Conservation (phyloP, 2,888 invertebrate genomes). For the Limnephilus marmoratus region DNA sequence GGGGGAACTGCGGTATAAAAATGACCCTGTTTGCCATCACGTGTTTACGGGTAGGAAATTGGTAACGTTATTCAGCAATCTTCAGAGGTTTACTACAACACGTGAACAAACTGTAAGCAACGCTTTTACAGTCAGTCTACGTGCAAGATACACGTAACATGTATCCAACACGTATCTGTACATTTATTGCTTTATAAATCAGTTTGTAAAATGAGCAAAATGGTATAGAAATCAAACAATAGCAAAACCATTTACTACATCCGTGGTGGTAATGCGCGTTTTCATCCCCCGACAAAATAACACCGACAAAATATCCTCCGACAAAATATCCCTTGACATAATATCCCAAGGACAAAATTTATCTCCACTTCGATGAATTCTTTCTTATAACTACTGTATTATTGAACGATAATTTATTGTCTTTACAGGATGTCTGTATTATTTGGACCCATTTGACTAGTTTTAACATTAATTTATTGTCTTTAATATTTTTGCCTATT, state of each 20-base stretch:
- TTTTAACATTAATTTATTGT: no score
- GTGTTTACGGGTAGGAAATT: slow-evolving; percentile 32
- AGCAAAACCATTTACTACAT: neutral
- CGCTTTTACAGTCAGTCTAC: neutral
- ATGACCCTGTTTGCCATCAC: slow-evolving; percentile 16
- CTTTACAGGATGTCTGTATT: no score
- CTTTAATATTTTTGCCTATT: no score
- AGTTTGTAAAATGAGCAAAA: neutral
- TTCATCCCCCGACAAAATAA: no score
- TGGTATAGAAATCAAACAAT: neutral
- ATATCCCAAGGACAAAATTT: no score
- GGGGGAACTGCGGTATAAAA: slow-evolving; percentile 30
- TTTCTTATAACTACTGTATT: no score
- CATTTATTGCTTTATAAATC: neutral
- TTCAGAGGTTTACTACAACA: neutral
- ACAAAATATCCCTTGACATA: no score
- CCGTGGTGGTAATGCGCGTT: neutral
- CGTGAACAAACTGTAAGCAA: neutral
- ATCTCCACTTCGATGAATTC: no score
- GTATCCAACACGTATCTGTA: neutral
- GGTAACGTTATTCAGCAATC: slow-evolving; percentile 20
- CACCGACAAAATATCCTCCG: no score
- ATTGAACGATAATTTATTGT: no score
- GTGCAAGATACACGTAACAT: neutral
- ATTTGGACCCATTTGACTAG: no score